Conservation (phyloP, 1,140 invertebrate species). For the Hormaphis cornu region DNA sequence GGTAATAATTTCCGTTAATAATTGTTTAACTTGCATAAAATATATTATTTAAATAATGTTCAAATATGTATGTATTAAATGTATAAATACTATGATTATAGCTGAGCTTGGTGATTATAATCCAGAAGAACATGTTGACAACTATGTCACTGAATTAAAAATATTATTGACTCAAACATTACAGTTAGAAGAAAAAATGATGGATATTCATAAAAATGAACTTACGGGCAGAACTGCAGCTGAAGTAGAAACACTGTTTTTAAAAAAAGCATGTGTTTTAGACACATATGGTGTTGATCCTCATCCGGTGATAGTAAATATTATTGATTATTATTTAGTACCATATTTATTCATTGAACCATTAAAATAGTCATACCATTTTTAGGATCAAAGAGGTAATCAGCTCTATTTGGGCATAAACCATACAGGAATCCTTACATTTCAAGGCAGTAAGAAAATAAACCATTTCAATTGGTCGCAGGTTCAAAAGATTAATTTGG, state of each 20-base stretch:
- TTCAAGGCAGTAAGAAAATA: slow-evolving; percentile 83
- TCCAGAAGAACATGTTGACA: slow-evolving; percentile 72
- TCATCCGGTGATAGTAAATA: slow-evolving; percentile 85
- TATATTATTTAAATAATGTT: not conserved
- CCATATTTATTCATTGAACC: not conserved
- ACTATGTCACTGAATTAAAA: slow-evolving; percentile 86
- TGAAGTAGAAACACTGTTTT: slow-evolving; percentile 72
- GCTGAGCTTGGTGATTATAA: slow-evolving; percentile 93
- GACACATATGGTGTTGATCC: slow-evolving; percentile 97
- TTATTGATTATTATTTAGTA: slow-evolving; percentile 19
- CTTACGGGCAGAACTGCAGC: slow-evolving; percentile 60
- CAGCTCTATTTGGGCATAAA: slow-evolving; percentile 92
- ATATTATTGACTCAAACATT: slow-evolving; percentile 85
- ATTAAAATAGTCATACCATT: not conserved
- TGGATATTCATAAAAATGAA: slow-evolving; percentile 75
- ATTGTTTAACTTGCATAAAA: not conserved
- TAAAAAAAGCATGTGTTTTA: slow-evolving; percentile 75
- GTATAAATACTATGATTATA: slow-evolving; percentile 43
- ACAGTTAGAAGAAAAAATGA: slow-evolving; percentile 78
- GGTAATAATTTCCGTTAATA: slow-evolving; percentile 50
- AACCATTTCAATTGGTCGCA: slow-evolving; percentile 93
- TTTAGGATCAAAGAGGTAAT: slow-evolving; percentile 77
- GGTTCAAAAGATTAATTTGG: slow-evolving; percentile 91
- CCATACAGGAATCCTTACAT: slow-evolving; percentile 86
- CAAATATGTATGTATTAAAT: not conserved